Conservation (phyloP, 2,888 invertebrate genomes). For the Notodonta dromedarius region DNA sequence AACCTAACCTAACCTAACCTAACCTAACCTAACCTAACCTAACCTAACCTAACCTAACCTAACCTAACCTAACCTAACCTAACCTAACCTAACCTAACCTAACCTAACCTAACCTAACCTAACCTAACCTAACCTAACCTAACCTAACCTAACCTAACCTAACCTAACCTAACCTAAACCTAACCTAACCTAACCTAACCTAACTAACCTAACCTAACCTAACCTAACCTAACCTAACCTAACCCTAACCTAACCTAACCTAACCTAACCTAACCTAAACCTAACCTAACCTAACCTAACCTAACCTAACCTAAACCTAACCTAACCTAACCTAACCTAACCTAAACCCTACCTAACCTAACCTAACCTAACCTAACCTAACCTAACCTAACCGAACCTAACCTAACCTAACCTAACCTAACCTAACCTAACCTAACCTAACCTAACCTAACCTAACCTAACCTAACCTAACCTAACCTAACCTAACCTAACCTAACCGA, state of each 20-base stretch:
- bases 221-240: constrained; percentile 30
- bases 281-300: constrained; percentile 35
- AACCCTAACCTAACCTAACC: constrained; percentile 29
- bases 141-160: constrained; percentile 33
- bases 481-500: constrained; percentile 40
- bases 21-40: constrained; percentile 40
- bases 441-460: constrained; percentile 33
- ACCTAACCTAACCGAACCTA: constrained; percentile 34
- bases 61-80: constrained; percentile 40
- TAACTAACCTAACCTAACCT: constrained; percentile 30
- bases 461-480: constrained; percentile 40
- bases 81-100: constrained; percentile 35
- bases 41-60: constrained; percentile 41
- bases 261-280: constrained; percentile 35
- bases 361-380: constrained; percentile 33
- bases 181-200: constrained; percentile 29
- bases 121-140: constrained; percentile 33
- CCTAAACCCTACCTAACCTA: constrained; percentile 34
- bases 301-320: constrained; percentile 29
- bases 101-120: constrained; percentile 35
- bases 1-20: constrained; percentile 39
- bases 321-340: constrained; percentile 38
- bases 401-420: constrained; percentile 38
- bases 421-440: constrained; percentile 33
- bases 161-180: constrained; percentile 32